Evolutionary conservation across 2,797 vertebrate species (phyloP).

Genomic region (Megaceryle alcyon): DNA sequence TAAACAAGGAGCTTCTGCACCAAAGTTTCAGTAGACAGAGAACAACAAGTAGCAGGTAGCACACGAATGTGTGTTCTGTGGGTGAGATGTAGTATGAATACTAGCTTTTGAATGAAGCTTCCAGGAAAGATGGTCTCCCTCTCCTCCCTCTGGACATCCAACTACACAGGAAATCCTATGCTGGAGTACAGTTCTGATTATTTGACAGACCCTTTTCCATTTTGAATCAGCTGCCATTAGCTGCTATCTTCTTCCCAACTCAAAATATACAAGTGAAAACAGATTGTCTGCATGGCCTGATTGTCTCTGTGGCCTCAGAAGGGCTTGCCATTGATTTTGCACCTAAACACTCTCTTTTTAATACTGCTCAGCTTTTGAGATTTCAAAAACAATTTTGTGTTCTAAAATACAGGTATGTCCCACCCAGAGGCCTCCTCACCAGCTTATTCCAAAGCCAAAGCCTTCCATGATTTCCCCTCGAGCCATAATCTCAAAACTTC

Average conservation of each 20-base stretch:
- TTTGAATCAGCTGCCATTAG: neutral
- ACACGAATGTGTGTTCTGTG: fast-evolving
- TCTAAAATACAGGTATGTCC: neutral
- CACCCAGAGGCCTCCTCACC: neutral
- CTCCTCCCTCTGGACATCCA: neutral
- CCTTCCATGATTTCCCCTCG: slow-evolving; percentile 6
- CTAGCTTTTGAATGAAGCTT: neutral
- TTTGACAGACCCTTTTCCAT: neutral
- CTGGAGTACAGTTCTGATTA: neutral
- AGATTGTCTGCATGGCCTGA: slow-evolving; percentile 70
- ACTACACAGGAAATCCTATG: neutral
- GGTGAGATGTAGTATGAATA: neutral
- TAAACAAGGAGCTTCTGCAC: slow-evolving; percentile 64
- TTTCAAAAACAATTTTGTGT: neutral
- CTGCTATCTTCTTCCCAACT: neutral
- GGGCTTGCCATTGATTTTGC: neutral
- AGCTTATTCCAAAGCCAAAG: slow-evolving; percentile 46
- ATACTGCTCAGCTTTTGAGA: slow-evolving; percentile 27
- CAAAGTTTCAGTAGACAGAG: slow-evolving; percentile 36
- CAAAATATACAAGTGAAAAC: neutral
- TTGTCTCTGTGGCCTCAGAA: slow-evolving; percentile 53
- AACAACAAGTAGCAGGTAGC: slow-evolving; percentile 2
- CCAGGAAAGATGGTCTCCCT: neutral
- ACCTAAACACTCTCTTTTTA: neutral
- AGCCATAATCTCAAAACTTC: slow-evolving; percentile 5